Percentiles rank a stretch among this genome's conserved stretches.
phyloP scores from a whole-genome alignment of 2,797 vertebrate genomes.

The Champsocephalus esox region DNA sequence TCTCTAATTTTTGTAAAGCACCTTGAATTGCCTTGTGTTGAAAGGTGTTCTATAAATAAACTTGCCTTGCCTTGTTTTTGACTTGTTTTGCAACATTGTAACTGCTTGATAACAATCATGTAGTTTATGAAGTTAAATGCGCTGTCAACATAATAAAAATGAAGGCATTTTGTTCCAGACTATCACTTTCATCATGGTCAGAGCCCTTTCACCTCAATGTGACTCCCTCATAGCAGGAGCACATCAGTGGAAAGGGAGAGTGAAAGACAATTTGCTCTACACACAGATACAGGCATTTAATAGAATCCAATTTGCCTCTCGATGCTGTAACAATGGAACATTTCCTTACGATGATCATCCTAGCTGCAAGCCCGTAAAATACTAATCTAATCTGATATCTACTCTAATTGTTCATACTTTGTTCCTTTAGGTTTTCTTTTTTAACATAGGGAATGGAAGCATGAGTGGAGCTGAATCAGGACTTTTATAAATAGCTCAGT shows the following conservation, averaged over 20 bases:
- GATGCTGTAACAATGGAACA: background rate
- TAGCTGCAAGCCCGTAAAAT: background rate
- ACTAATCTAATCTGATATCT: slow-evolving; percentile 15
- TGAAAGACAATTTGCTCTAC: background rate
- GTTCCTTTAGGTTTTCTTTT: slow-evolving; percentile 35
- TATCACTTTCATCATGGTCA: background rate
- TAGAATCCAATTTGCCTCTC: background rate
- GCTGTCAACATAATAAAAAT: slow-evolving; percentile 1
- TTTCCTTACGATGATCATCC: background rate
- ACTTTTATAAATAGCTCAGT: slow-evolving; percentile 77
- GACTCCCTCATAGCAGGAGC: slow-evolving; percentile 24
- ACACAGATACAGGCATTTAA: background rate
- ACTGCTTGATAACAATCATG: background rate
- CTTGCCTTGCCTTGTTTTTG: too few species aligned
- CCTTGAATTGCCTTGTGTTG: too few species aligned
- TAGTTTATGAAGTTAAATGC: too few species aligned
- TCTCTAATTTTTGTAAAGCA: too few species aligned
- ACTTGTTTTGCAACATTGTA: background rate
- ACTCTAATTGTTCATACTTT: slow-evolving; percentile 35
- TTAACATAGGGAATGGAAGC: slow-evolving; percentile 48
- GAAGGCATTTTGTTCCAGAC: slow-evolving; percentile 14
- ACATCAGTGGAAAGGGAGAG: background rate
- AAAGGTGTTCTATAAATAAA: too few species aligned
- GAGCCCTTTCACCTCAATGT: slow-evolving; percentile 23
- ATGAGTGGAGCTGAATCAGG: slow-evolving; percentile 74